Evolutionary conservation across 37 sponge, comb jelly and placozoan species (phyloP).

Genomic region (Spongilla lacustris): DNA sequence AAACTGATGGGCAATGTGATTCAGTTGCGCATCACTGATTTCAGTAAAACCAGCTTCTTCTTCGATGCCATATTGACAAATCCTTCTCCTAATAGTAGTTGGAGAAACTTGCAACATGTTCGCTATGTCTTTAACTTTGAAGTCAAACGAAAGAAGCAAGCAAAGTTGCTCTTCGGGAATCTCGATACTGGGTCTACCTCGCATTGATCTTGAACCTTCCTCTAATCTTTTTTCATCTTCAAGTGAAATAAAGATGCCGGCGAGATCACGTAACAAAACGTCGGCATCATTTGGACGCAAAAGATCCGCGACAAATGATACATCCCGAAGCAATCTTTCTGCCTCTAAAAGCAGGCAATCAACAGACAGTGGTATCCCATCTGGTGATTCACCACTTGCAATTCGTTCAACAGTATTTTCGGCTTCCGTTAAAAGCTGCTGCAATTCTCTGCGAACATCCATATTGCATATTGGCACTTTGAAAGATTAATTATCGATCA

Average conservation of each 20-base stretch:
- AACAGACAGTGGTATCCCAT: too few species aligned
- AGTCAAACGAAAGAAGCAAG: slow-evolving; percentile 6
- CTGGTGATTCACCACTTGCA: too few species aligned
- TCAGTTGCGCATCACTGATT: slow-evolving; percentile 4
- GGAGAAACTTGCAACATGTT: background rate
- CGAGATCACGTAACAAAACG: background rate
- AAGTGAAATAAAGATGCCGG: background rate
- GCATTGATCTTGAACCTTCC: background rate
- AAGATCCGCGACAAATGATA: background rate
- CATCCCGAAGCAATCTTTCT: background rate
- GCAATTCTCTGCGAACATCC: too few species aligned
- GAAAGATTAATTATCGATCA: too few species aligned
- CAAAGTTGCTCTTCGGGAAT: background rate
- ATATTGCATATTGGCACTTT: too few species aligned
- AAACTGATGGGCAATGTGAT: background rate
- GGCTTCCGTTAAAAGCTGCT: too few species aligned
- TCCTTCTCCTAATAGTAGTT: slow-evolving; percentile 15
- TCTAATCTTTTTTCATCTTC: background rate
- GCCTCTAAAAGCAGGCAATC: background rate
- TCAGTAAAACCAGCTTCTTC: background rate
- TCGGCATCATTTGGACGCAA: background rate
- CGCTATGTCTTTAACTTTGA: slow-evolving; percentile 14
- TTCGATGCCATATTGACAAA: slow-evolving; percentile 9
- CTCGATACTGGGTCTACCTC: background rate
- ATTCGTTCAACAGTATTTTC: too few species aligned